These are phyloP conservation scores for Acropora yongei DNA, from an alignment of 64 coral and sea anemone genomes.

Conservation along the genomic window DNA sequence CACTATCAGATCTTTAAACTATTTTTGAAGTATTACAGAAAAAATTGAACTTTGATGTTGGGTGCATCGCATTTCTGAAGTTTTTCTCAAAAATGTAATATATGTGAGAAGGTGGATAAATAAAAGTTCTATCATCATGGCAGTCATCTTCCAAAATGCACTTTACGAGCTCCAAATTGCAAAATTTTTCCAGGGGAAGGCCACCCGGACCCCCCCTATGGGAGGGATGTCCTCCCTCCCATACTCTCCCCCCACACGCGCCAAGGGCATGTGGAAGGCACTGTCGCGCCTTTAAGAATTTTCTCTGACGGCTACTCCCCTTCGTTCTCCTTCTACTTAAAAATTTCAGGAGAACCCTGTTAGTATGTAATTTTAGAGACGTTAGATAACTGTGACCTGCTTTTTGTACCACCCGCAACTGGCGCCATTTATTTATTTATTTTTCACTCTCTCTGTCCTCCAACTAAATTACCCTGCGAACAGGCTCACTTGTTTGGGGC, in stretches of 20 bases:
- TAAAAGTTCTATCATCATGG: not conserved
- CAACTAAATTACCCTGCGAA: too few relatives aligned
- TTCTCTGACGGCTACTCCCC: not conserved
- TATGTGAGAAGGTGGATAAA: not conserved
- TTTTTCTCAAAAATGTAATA: conserved; percentile 1
- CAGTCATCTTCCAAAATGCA: not conserved
- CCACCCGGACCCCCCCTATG: not conserved
- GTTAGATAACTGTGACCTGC: too few relatives aligned
- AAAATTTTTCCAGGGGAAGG: not conserved
- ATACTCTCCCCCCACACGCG: not conserved
- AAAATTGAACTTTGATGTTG: not conserved
- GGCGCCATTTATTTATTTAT: too few relatives aligned
- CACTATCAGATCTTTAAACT: not conserved
- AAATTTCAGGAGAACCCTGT: too few relatives aligned
- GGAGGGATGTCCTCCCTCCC: not conserved
- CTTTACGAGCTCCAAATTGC: not conserved
- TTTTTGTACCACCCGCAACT: too few relatives aligned
- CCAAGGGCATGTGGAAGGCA: not conserved
- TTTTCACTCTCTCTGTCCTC: too few relatives aligned
- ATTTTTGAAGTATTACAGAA: not conserved
- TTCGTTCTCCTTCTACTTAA: too few relatives aligned
- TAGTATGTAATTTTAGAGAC: too few relatives aligned
- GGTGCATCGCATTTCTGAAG: not conserved
- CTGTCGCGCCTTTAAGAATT: not conserved
- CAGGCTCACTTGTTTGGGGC: too few relatives aligned